Base-by-base conservation (phyloP, 1,140 invertebrate genomes). In the Pogonus chalceus region DNA sequence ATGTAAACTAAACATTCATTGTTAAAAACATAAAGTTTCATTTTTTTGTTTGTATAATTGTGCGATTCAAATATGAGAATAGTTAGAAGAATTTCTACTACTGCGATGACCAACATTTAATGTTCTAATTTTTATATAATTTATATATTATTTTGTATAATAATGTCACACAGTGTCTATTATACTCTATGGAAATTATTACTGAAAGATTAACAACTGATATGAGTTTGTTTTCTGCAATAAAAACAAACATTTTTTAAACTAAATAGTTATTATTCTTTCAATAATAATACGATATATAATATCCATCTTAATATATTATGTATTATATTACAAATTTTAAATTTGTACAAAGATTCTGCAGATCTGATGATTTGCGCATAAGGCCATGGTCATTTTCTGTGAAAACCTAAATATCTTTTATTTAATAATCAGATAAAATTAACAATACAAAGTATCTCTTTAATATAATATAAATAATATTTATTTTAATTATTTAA, bases 301-400 rank as follows among this genome's bases (percentile, higher is more conserved):
- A 43, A 43, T 43, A 43, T 43, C 37, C 37, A 43, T 43, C 37
- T 43, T 43, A 43, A 43, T 43, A 43, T 43, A 43, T 43, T 43
- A 43, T 43, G 37, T 43, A 43, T n/a, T n/a, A n/a, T 43, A 43
- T 43, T 43, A 43, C 37, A 43, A 4, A 43, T 43, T 43, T 43
- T 43, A 43, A 43, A 43, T 43, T 43, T 43, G 37, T 43, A 43
- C 37, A 43, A 43, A 43, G 37, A 43, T 43, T 7, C 37, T 43
- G 37, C 37, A 43, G 37, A 43, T 43, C 37, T 43, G 37, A 43
- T 43, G 37, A 43, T 43, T 43, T 43, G 37, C 37, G 18, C 37
- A 43, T 43, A 43, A 43, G 37, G 37, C 37, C 37, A 43, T 43
- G 37, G 37, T 43, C 37, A 43, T 43, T 43, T 43, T 43, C 37